Evolutionary conservation across 2,888 invertebrate genomes (phyloP).

Genomic region (Notocelia uddmanniana): DNA sequence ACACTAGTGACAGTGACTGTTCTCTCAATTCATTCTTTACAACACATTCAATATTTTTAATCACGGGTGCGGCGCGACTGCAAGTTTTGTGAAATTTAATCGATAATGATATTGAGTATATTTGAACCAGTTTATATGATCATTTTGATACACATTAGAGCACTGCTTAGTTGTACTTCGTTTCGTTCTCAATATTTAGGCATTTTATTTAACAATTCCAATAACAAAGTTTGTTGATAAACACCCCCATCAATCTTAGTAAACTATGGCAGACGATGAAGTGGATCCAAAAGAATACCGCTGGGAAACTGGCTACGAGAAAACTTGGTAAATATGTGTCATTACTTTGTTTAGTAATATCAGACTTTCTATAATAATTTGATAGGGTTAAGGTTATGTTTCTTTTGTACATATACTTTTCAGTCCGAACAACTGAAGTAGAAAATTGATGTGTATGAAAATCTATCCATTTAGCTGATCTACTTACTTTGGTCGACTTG

Average conservation of each 20-base stretch:
- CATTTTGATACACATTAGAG: not conserved
- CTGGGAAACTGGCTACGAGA: slow-evolving; percentile 98
- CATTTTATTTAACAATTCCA: not conserved
- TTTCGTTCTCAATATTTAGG: not conserved
- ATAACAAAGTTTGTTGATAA: slow-evolving; percentile 4
- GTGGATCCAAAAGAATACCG: slow-evolving; percentile 95
- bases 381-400: slow-evolving; percentile 13
- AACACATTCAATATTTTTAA: not conserved
- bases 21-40: no score
- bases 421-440: not conserved
- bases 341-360: not conserved
- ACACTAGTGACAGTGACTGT: not conserved
- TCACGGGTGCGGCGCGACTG: not conserved
- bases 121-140: not conserved
- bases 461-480: not conserved
- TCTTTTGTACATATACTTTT: not conserved
- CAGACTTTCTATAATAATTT: not conserved
- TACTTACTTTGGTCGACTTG: not conserved
- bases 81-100: not conserved
- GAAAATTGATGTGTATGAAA: not conserved
- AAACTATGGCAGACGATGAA: slow-evolving; percentile 91
- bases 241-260: not conserved
- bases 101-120: not conserved
- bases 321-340: slow-evolving; percentile 91
- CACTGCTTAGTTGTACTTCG: not conserved